phyloP scores from a whole-genome alignment of 2,888 invertebrate species.

The Nomada flava region DNA sequence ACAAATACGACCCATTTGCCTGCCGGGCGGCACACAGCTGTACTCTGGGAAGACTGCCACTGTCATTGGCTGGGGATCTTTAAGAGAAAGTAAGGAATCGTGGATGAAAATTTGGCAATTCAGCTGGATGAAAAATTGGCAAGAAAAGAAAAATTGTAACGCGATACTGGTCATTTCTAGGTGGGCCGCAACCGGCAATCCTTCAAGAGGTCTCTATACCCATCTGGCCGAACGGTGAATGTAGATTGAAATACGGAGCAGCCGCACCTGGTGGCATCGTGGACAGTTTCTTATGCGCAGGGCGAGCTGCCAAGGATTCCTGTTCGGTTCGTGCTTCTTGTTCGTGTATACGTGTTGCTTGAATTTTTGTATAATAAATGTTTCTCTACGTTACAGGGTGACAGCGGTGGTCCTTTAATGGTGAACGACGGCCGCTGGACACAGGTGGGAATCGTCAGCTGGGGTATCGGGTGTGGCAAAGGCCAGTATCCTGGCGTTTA shows the following conservation, averaged over 20 bases:
- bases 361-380: neutral
- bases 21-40: conserved; percentile 87
- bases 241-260: conserved; percentile 91
- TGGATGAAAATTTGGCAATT: neutral
- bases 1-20: conserved; percentile 91
- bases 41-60: conserved; percentile 91
- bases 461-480: conserved; percentile 97
- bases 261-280: conserved; percentile 96
- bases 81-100: conserved; percentile 88
- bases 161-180: conserved; percentile 82
- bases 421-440: conserved; percentile 91
- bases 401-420: conserved; percentile 95
- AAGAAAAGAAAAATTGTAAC: neutral
- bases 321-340: conserved; percentile 90
- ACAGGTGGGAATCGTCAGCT: conserved; percentile 95
- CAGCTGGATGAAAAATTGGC: neutral
- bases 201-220: conserved; percentile 94
- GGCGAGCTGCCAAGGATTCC: conserved; percentile 93
- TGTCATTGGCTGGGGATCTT: conserved; percentile 95
- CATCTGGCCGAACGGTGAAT: conserved; percentile 92
- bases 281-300: conserved; percentile 95
- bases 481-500: conserved; percentile 97
- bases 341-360: neutral
- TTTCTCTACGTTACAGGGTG: conserved; percentile 87
- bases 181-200: conserved; percentile 92